Base-by-base conservation (phyloP, 2,797 vertebrate genomes). In the Dallia pectoralis region DNA sequence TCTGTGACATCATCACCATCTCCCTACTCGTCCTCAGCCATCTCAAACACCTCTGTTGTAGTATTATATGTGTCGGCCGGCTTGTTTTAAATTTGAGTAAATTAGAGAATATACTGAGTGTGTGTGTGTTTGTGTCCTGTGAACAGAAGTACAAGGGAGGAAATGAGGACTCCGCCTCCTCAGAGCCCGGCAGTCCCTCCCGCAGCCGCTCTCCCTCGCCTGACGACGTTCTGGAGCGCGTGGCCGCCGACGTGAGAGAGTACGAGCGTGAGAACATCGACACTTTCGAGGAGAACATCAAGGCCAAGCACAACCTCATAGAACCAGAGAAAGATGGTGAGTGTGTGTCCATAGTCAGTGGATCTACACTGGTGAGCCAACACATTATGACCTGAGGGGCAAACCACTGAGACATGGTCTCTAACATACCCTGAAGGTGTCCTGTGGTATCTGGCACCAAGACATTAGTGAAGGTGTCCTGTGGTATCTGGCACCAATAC, bases 261-360 rank as follows among this genome's bases (percentile, higher is more conserved):
- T 99, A 99, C 0, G 97, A 98, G 71, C 93, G 96, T 8, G 97
- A 99, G 87, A 99, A 99, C 0, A 81, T 98, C 67, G 96, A 99
- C 86, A 99, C 95, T 0, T 99, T 99, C 53, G 98, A 99, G 89
- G 97, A 95, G 68, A 97, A 82, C 36, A 94, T 99, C 69, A 98
- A 98, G 89, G 98, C 97, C 88, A 99, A 99, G 88, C 95, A 96
- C 85, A 98, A 98, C 89, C 95, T 99, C 86, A 97, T 99, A 91
- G 90, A 95, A 6, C 95, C 95, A 80, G 97, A 99, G 85, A 99
- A 96, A 90, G 97, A 98, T 14, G 97, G 97, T 99, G 91, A 19
- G 19, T 22, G 51, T 56, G 51, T 56, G 18, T 51, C 2, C 8
- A 19, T 53, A 8, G 8, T 7, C 51, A n/a, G 6, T n/a, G 22